A percentile compares a stretch with the other conserved stretches of the same genome.
These are phyloP conservation scores for Tarsius wallacei DNA, from an alignment of 2,797 vertebrate genomes.

Conservation along the genomic window DNA sequence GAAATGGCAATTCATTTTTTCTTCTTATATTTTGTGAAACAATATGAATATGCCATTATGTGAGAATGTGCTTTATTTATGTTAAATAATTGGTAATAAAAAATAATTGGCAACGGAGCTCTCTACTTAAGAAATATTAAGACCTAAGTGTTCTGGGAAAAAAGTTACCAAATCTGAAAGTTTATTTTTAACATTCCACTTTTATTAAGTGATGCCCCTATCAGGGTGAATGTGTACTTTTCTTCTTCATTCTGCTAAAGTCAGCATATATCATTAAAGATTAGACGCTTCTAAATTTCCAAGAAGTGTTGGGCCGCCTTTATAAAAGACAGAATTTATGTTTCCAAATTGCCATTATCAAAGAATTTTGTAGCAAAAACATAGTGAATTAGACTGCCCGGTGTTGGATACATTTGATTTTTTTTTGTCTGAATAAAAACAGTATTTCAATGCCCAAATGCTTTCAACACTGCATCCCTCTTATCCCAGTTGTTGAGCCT, in stretches of 20 bases:
- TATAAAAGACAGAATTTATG: constrained; percentile 35
- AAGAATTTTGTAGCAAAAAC: constrained; percentile 60
- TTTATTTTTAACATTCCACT: neutral
- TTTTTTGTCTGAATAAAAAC: constrained; percentile 67
- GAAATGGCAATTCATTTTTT: neutral
- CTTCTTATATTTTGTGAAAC: neutral
- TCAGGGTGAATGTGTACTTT: neutral
- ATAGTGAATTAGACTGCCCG: neutral
- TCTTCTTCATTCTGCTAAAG: neutral
- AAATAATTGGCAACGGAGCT: neutral
- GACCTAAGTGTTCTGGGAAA: neutral
- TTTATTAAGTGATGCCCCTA: neutral
- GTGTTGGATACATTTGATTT: constrained; percentile 23
- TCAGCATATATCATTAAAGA: neutral
- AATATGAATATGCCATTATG: constrained; percentile 2
- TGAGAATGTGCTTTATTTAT: constrained; percentile 19
- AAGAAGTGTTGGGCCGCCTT: neutral
- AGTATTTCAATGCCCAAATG: neutral
- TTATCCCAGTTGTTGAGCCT: neutral
- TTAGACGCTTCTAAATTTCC: constrained; percentile 5
- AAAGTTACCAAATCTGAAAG: constrained; percentile 40
- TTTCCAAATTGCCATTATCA: constrained; percentile 70
- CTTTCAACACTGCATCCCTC: constrained; percentile 65
- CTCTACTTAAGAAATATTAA: constrained; percentile 19
- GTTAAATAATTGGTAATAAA: constrained; percentile 6